These are phyloP conservation scores for Troilus luridus DNA, from an alignment of 2,888 invertebrate genomes.

Conservation along the genomic window DNA sequence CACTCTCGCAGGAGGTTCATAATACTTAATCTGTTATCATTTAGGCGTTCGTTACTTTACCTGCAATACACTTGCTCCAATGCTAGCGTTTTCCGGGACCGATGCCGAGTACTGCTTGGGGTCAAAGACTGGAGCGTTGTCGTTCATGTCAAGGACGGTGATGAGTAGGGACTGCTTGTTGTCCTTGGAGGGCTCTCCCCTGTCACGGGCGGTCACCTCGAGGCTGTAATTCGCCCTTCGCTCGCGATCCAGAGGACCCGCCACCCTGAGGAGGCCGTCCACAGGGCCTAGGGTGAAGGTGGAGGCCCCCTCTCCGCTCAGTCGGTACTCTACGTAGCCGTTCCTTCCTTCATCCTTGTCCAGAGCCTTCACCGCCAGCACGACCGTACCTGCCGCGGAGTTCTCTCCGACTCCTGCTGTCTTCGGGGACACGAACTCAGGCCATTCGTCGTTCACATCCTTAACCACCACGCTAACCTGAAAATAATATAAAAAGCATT, in stretches of 20 bases:
- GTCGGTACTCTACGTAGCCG: conserved; percentile 89
- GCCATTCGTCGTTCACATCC: conserved; percentile 94
- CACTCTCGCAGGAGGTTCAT: no score
- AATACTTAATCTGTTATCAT: not conserved
- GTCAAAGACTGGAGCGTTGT: conserved; percentile 90
- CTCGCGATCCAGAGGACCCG: conserved; percentile 90
- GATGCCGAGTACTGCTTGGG: conserved; percentile 91
- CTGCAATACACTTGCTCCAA: conserved; percentile 91
- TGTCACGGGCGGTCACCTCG: conserved; percentile 86
- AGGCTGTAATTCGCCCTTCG: conserved; percentile 80
- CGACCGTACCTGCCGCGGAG: conserved; percentile 86
- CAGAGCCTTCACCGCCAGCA: conserved; percentile 89
- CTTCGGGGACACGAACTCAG: conserved; percentile 86
- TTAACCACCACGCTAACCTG: conserved; percentile 90
- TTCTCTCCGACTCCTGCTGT: conserved; percentile 87
- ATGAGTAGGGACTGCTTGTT: conserved; percentile 80
- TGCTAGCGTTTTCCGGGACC: conserved; percentile 93
- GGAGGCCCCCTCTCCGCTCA: conserved; percentile 68
- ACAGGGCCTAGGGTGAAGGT: conserved; percentile 86
- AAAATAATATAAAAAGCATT: not conserved
- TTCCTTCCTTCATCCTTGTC: conserved; percentile 93
- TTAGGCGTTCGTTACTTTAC: conserved; percentile 69
- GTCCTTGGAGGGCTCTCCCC: conserved; percentile 86
- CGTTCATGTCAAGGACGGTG: conserved; percentile 88
- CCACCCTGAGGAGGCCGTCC: conserved; percentile 88